Base-by-base conservation (phyloP, 2,797 vertebrate species). In the Schizopygopsis pylzovi region DNA sequence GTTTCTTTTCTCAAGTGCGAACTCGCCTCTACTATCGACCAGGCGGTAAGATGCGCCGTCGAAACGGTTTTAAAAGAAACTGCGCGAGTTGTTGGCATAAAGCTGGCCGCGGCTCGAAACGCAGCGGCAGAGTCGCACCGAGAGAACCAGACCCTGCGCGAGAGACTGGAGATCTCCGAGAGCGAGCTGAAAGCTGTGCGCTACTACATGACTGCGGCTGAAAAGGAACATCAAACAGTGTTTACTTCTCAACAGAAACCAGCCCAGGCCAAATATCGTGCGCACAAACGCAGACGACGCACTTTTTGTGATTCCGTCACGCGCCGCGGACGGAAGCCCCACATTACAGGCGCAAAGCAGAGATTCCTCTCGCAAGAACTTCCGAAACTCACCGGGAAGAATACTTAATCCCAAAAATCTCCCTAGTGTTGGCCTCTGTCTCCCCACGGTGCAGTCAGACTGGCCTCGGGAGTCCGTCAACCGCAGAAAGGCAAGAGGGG, bases 141-240 rank as follows among this genome's bases (percentile, higher is more conserved):
- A 12, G 91, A 92, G 87, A 92, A 91, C 87, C 91, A 91, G 56
- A 93, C 68, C 70, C 85, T 93, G 73, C 89, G 88, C 13, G 91
- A 92, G 81, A 63, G 91, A 15, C 88, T 93, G 41, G 91, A 93
- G 49, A 84, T 90, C 59, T 90, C 91, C 6, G 91, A 93, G 87
- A 85, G 91, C 70, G 92, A 93, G 82, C 87, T 93, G 16, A 91
- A 92, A 84, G 92, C 92, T 12, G 90, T 91, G 47, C 89, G 91
- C 1, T 92, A 91, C 85, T 92, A 92, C 83, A 89, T 92, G 88
- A 86, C 90, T 3, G 92, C 92, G 13, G 92, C 92, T 4, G 92
- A 92, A 92, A 86, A 92, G 90, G 52, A 92, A 92, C 82, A 92
- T 92, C 2, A 90, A 92, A 79, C 92, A 92, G 79, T 92, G 92